Percentiles rank a stretch among this genome's conserved stretches.
phyloP scores from a whole-genome alignment of 2,888 invertebrate species.

The Acrocyrtus sp. region DNA sequence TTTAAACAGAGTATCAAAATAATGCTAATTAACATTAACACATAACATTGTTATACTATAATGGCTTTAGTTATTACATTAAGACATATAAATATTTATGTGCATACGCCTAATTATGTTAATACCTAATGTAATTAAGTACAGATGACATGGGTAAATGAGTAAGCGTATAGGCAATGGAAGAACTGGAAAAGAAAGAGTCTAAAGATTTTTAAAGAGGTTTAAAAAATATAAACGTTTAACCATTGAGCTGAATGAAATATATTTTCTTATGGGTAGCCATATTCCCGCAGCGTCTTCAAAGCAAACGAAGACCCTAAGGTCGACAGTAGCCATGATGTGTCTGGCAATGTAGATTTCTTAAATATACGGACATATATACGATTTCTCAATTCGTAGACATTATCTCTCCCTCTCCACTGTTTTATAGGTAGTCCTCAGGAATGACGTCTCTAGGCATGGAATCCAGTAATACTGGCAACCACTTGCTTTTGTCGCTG shows the following conservation, averaged over 20 bases:
- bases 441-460: constrained; percentile 42
- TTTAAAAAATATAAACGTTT: too few species aligned
- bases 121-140: too few species aligned
- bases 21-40: too few species aligned
- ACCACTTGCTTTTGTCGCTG: constrained; percentile 43
- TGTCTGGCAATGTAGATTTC: not conserved
- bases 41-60: too few species aligned
- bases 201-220: constrained; percentile 79
- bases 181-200: constrained; percentile 85
- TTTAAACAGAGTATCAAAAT: too few species aligned
- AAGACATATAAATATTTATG: too few species aligned
- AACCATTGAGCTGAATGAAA: constrained; percentile 80
- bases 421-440: constrained; percentile 36
- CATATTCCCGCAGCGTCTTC: constrained; percentile 47
- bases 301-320: constrained; percentile 18
- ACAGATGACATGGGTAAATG: too few species aligned
- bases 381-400: not conserved
- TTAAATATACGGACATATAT: too few species aligned
- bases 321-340: not conserved
- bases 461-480: constrained; percentile 28
- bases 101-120: too few species aligned
- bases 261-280: constrained; percentile 76
- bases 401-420: not conserved
- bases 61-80: too few species aligned
- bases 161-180: too few species aligned